Conservation (phyloP, 1,140 invertebrate genomes). For the Drosophila teissieri region DNA sequence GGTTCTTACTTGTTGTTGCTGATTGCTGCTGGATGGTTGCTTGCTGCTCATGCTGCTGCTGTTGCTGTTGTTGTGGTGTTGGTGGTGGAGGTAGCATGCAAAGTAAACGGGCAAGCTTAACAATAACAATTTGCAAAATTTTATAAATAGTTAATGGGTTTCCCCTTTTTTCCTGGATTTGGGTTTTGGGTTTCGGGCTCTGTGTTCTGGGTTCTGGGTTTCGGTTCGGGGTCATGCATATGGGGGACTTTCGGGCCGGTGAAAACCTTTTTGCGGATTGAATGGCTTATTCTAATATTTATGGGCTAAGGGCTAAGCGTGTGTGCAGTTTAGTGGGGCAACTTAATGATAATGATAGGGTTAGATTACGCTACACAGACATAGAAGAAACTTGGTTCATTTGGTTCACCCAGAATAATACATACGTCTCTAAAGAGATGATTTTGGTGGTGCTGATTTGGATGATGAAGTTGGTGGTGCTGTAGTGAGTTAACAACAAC, state of each 20-base stretch:
- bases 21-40: constrained; percentile 46
- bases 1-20: constrained; percentile 45
- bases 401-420: constrained; percentile 67
- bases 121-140: constrained; percentile 81
- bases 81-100: constrained; percentile 65
- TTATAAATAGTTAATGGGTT: constrained; percentile 77
- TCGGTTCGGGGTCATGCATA: constrained; percentile 19
- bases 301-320: constrained; percentile 15
- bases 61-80: constrained; percentile 35
- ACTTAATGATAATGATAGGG: constrained; percentile 30
- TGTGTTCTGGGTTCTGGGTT: too few relatives aligned
- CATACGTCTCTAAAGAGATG: constrained; percentile 85
- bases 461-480: constrained; percentile 84
- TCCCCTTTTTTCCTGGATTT: constrained; percentile 19
- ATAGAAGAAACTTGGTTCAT: constrained; percentile 37
- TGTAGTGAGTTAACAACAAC: constrained; percentile 83
- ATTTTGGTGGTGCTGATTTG: constrained; percentile 85
- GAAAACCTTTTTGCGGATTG: constrained; percentile 46
- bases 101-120: constrained; percentile 79
- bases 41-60: constrained; percentile 56
- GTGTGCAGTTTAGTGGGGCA: constrained; percentile 40
- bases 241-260: constrained; percentile 20
- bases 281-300: constrained; percentile 51
- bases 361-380: constrained; percentile 34
- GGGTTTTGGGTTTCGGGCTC: too few relatives aligned